Conservation (phyloP, 2,113 vertebrate species). For the Lepisosteus oculatus region DNA sequence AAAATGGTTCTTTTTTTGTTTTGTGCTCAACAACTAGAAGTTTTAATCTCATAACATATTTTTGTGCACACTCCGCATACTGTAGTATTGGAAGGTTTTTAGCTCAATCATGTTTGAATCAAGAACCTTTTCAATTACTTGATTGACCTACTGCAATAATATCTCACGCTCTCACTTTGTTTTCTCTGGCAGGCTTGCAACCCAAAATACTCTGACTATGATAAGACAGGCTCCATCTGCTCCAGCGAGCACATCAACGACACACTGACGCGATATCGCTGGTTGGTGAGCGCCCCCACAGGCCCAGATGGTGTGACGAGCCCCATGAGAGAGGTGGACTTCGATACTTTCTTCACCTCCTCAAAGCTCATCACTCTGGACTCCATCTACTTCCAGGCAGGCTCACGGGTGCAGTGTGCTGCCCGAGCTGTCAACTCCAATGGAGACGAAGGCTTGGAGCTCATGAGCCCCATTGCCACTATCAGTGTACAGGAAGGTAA, state of each 20-base stretch:
- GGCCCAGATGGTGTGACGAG: conserved; percentile 83
- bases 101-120: no score
- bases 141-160: no score
- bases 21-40: no score
- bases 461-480: conserved; percentile 72
- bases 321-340: conserved; percentile 89
- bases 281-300: conserved; percentile 83
- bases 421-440: conserved; percentile 84
- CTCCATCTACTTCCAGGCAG: conserved; percentile 91
- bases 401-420: conserved; percentile 85
- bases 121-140: no score
- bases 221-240: conserved; percentile 88
- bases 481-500: conserved; percentile 70
- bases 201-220: conserved; percentile 82
- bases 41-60: no score
- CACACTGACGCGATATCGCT: conserved; percentile 84
- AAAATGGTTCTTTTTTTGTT: no score
- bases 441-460: conserved; percentile 82
- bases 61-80: no score
- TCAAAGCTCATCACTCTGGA: conserved; percentile 89
- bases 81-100: no score
- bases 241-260: conserved; percentile 86
- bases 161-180: conserved; percentile 2
- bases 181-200: conserved; percentile 79
- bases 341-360: conserved; percentile 92